Percentiles rank a stretch among this genome's conserved stretches.
Evolutionary conservation across 64 coral and sea anemone species (phyloP).

Genomic region (Trachythela sp.): DNA sequence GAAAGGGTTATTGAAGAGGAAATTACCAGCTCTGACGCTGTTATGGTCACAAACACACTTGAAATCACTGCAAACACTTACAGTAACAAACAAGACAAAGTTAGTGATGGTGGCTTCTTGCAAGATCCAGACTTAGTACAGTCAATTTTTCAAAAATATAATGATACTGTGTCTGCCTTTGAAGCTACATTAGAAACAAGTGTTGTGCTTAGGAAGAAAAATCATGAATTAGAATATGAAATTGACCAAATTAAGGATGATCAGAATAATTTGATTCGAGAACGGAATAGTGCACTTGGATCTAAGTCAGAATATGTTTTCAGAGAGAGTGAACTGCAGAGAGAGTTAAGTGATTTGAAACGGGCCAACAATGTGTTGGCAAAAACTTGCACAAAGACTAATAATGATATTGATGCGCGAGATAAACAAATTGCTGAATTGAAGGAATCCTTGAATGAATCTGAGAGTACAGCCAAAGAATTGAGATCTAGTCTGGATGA

Average conservation of each 20-base stretch:
- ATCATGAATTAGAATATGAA: neutral
- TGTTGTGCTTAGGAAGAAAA: neutral
- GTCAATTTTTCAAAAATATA: neutral
- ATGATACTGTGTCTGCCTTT: neutral
- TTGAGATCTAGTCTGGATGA: neutral
- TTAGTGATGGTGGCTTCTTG: neutral
- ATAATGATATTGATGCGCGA: neutral
- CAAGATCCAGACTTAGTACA: neutral
- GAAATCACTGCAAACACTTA: neutral
- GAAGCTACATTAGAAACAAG: neutral
- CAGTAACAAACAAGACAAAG: neutral
- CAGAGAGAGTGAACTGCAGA: neutral
- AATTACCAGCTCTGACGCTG: neutral
- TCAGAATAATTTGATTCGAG: neutral
- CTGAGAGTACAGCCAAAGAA: too few relatives aligned
- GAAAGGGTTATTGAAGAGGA: neutral
- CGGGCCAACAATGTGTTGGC: neutral
- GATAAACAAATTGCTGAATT: neutral
- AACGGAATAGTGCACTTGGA: neutral
- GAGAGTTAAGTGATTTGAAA: neutral
- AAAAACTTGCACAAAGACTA: neutral
- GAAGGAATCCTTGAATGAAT: neutral
- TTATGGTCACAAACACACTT: neutral
- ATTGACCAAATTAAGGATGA: neutral
- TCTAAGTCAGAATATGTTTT: neutral